A percentile compares a stretch with the other conserved stretches of the same genome.
Conservation (phyloP, 2,113 vertebrate species). For the Greenwoodochromis staneri region DNA sequence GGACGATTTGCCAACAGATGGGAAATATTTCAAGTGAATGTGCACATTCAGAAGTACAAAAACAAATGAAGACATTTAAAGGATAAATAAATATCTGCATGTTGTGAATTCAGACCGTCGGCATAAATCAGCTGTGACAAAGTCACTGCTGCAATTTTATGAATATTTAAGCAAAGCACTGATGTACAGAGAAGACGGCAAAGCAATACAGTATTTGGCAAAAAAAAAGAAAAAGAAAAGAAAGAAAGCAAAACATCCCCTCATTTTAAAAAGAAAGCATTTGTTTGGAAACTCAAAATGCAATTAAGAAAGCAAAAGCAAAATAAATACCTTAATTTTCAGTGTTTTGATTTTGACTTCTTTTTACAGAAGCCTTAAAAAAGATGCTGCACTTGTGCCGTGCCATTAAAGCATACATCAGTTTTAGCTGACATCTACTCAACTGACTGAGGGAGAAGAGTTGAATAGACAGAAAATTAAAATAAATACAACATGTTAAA, state of each 20-base stretch:
- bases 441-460: neutral
- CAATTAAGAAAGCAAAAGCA: neutral
- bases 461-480: neutral
- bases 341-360: neutral
- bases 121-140: neutral
- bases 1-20: neutral
- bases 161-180: neutral
- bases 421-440: neutral
- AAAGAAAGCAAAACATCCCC: neutral
- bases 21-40: neutral
- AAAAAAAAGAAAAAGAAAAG: neutral
- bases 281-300: constrained; percentile 4
- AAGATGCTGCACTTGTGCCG: neutral
- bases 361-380: neutral
- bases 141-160: neutral
- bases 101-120: neutral
- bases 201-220: neutral
- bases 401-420: constrained; percentile 11
- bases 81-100: neutral
- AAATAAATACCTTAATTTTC: neutral
- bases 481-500: neutral
- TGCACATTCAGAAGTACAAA: neutral
- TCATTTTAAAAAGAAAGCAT: neutral
- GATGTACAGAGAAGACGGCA: neutral
- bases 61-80: neutral